Evolutionary conservation across 1,140 invertebrate genomes (phyloP), one percentile per base, ranked within the genome.

Genomic region (Chrysomallon squamiferum): DNA sequence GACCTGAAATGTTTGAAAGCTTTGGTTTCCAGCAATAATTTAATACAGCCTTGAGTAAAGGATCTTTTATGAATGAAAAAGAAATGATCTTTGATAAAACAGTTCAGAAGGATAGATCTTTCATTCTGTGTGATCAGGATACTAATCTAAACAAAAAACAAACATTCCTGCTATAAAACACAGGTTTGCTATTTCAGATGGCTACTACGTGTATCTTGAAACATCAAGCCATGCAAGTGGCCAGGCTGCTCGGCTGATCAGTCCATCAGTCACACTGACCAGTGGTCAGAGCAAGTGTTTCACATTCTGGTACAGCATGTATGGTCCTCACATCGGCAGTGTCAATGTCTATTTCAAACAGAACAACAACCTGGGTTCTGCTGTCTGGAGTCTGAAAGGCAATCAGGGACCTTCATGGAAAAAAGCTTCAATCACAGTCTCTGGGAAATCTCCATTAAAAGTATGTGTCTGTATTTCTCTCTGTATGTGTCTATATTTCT

Each of bases 161-260:
- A n/a, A n/a, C n/a, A n/a, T n/a, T n/a, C n/a, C n/a, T n/a, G n/a
- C n/a, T n/a, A n/a, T n/a, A n/a, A 38, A 5, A 38, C 5, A 38
- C 35, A 15, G 5, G 35, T 38, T 15, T 15, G 6, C 41, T 27
- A n/a, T 60, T 60, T 35, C 29, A 45, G 67, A 38, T 43, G 91
- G 92, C 20, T 88, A 92, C 78, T 94, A 93, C 80, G 89, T 93
- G 85, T 93, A 92, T 76, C 90, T 93, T 43, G 92, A 93, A 74
- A 89, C 91, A 6, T 77, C 76, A 18, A 25, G 9, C 22, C 52
- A 62, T 41, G 25, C 6, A 2, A 77, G 83, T 15, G 91, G 92
- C 73, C 90, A 91, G 62, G 90, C 88, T 0, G 92, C 92, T 0
- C 87, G 91, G 18, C 87, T 94, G 0, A 81, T 89, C 4, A 91